Conservation (phyloP, 2,797 vertebrate species). For the Eidolon dupreanum region DNA sequence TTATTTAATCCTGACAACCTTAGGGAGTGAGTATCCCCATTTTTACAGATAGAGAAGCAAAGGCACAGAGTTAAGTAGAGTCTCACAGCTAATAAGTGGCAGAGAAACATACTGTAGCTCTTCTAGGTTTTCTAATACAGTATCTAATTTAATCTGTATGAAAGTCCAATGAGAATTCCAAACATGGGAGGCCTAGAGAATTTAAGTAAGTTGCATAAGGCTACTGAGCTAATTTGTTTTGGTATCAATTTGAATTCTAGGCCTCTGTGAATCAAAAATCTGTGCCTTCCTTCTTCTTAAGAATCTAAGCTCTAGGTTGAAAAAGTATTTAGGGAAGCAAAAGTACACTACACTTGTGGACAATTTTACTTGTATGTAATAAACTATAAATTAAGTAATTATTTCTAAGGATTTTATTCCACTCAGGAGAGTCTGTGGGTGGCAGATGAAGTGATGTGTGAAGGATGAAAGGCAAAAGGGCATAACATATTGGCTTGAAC, state of each 20-base stretch:
- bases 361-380: conserved; percentile 29
- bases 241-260: conserved; percentile 35
- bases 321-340: conserved; percentile 2
- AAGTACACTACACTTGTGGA: background rate
- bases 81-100: background rate
- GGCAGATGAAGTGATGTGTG: background rate
- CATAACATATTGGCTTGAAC: background rate
- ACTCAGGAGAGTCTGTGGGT: background rate
- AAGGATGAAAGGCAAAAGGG: background rate
- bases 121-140: conserved; percentile 7
- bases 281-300: background rate
- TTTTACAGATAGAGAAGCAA: conserved; percentile 12
- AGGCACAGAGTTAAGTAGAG: background rate
- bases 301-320: conserved; percentile 27
- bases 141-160: conserved; percentile 32
- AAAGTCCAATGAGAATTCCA: conserved; percentile 4
- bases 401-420: conserved; percentile 26
- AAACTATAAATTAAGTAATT: conserved; percentile 39
- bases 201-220: conserved; percentile 17
- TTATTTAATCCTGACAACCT: background rate
- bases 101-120: background rate
- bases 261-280: conserved; percentile 1
- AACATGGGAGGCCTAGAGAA: background rate
- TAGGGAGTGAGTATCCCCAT: background rate
- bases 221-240: background rate